Base-by-base conservation (phyloP, 2,797 vertebrate genomes). In the Pipistrellus kuhlii region DNA sequence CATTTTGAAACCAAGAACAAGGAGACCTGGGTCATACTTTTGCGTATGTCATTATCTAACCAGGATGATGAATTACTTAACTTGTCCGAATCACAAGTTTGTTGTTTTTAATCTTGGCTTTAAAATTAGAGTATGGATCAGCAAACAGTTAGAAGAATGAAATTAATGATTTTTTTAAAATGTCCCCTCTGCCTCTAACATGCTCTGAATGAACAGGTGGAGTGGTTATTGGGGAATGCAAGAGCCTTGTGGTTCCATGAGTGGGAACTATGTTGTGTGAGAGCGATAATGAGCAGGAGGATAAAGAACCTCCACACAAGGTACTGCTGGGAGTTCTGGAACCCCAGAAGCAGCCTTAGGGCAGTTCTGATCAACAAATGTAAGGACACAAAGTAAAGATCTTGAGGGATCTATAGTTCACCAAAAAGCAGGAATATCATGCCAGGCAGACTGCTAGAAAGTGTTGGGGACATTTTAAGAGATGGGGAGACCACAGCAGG, bases 91-190 rank as follows among this genome's bases (percentile, higher is more conserved):
- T 76, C 44, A 51, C 25, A 75, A 53, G 27, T 82, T 84, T 57
- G 21, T 80, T 59, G 44, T 41, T 73, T 30, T 15, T 20, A 84
- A 64, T 30, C n/a, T 86, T 75, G 76, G 77, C 41, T 87, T 89
- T 41, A 81, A 73, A 95, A 93, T 96, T 35, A 91, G 83, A 92
- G 27, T 68, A 30, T 46, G 38, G 76, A 86, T 93, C 15, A 44
- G 38, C 68, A 92, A 81, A 48, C 82, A 78, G 25, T 80, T 87
- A 38, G 71, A 77, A 87, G 55, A 78, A 93, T 92, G 38, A 87
- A 69, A 86, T 94, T 27, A 73, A 84, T 72, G 46, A 71, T n/a
- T 53, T 44, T 77, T 64, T 9, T 11, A 7, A 59, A 77, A 38
- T 10, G 32, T 87, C 81, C 46, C 48, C 30, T 88, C 46, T 21